phyloP scores from a whole-genome alignment of 2,113 vertebrate species.

The Antechinus flavipes region DNA sequence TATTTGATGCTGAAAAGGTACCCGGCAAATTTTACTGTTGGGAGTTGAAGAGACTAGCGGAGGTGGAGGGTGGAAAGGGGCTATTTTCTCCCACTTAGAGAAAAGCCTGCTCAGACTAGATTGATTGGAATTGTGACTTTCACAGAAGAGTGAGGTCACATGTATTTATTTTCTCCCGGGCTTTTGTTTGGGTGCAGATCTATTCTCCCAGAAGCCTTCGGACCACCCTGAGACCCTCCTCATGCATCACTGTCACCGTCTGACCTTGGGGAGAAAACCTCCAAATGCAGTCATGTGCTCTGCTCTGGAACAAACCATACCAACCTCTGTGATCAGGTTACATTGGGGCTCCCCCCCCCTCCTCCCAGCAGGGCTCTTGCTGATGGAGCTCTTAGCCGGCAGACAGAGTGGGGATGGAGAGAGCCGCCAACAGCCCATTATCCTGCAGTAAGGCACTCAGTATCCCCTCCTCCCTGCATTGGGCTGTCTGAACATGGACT shows the following conservation, averaged over 20 bases:
- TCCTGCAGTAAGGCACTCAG: constrained; percentile 21
- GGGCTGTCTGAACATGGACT: constrained; percentile 33
- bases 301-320: background rate
- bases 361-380: background rate
- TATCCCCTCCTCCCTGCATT: constrained; percentile 19
- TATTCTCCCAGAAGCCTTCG: background rate
- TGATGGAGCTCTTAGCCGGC: background rate
- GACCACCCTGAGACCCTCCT: background rate
- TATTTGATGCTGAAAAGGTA: background rate
- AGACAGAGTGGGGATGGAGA: background rate
- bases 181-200: background rate
- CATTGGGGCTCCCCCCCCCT: background rate
- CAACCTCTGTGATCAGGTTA: background rate
- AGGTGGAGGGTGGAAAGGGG: background rate
- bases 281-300: background rate
- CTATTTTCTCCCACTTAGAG: background rate
- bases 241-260: background rate
- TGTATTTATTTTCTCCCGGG: background rate
- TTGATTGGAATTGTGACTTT: background rate
- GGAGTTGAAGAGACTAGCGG: background rate
- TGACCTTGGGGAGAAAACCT: background rate
- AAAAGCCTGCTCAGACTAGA: background rate
- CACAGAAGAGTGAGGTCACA: background rate
- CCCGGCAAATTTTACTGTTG: background rate
- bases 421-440: constrained; percentile 24